Evolutionary conservation across 2,797 vertebrate genomes (phyloP), one percentile per base, ranked within the genome.

Genomic region (Acanthis flammea): DNA sequence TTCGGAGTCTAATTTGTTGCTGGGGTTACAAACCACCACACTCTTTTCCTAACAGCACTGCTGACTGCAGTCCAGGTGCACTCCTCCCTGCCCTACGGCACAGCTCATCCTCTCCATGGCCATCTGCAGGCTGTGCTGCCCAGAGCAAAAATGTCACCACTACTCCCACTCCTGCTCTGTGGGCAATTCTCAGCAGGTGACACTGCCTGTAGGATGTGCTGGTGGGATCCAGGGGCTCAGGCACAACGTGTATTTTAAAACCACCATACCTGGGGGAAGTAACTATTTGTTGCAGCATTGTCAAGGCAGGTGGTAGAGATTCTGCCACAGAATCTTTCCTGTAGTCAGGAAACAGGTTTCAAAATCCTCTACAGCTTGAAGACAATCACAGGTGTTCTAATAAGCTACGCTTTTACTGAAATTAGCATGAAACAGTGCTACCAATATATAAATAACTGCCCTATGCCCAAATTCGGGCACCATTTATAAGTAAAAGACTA

Each of bases 141-240:
- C 39, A 23, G 28, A 55, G 76, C 18, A 19, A 21, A 33, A 31
- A 22, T 19, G 23, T 19, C 15, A 15, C 5, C 8, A 21, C 15
- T 5, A 9, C 24, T 11, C 7, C 28, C 3, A 27, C 41, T 53
- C 44, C 28, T 24, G 35, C 42, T 19, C 24, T 1, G 10, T 21
- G 50, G 18, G 8, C 30, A 79, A 44, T 24, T 37, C 65, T 76
- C 0, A 0, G 24, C 0, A 0, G 30, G 22, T 74, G 37, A 81
- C 8, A 12, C 33, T 19, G 24, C 39, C 24, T 14, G 7, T 3
- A 53, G 22, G 14, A 65, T 31, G 22, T 2, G 2, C 50, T 44
- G 25, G n/a, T 10, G 5, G 0, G 25, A 58, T 54, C 45, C 21
- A 2, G 54, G 12, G n/a, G 54, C 39, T 85, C 45, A 24, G 41